Evolutionary conservation across 2,888 invertebrate genomes (phyloP).

Genomic region (Cerceris ruficornis): DNA sequence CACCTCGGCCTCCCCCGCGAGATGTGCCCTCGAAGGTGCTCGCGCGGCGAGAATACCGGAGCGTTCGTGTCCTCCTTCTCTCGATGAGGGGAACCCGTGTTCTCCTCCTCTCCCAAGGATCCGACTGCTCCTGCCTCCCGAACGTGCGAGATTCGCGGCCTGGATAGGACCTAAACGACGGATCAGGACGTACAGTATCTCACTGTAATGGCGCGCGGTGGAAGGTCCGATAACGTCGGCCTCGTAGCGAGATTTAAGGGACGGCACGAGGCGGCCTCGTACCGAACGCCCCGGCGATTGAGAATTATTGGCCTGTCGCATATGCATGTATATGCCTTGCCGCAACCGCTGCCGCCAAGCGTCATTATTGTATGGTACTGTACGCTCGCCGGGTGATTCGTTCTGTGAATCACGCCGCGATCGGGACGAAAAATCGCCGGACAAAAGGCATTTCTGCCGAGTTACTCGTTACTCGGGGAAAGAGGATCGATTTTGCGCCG

Average conservation of each 20-base stretch:
- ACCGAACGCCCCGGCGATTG: slow-evolving; percentile 57
- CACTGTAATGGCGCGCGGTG: slow-evolving; percentile 67
- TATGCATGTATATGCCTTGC: neutral
- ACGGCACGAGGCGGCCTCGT: slow-evolving; percentile 46
- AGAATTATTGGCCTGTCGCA: slow-evolving; percentile 61
- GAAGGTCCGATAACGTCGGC: slow-evolving; percentile 68
- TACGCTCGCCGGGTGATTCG: slow-evolving; percentile 39
- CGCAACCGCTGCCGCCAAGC: slow-evolving; percentile 14
- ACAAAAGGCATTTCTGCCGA: slow-evolving; percentile 43
- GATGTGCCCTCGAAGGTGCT: slow-evolving; percentile 22
- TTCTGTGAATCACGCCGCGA: slow-evolving; percentile 45
- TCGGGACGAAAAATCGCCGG: slow-evolving; percentile 43
- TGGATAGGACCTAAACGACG: slow-evolving; percentile 67
- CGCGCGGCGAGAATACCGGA: neutral
- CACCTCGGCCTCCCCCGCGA: slow-evolving; percentile 46
- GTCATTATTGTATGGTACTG: slow-evolving; percentile 41
- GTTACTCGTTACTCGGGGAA: slow-evolving; percentile 26
- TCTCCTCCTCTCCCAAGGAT: slow-evolving; percentile 8
- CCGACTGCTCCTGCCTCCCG: slow-evolving; percentile 36
- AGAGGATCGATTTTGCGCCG: slow-evolving; percentile 39
- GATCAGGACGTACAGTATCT: slow-evolving; percentile 67
- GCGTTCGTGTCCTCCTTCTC: slow-evolving; percentile 1
- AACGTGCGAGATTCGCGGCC: slow-evolving; percentile 63
- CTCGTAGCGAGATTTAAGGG: slow-evolving; percentile 68
- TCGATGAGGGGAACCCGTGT: slow-evolving; percentile 14